Evolutionary conservation across 2,888 invertebrate genomes (phyloP).

Genomic region (Argyresthia albistria): DNA sequence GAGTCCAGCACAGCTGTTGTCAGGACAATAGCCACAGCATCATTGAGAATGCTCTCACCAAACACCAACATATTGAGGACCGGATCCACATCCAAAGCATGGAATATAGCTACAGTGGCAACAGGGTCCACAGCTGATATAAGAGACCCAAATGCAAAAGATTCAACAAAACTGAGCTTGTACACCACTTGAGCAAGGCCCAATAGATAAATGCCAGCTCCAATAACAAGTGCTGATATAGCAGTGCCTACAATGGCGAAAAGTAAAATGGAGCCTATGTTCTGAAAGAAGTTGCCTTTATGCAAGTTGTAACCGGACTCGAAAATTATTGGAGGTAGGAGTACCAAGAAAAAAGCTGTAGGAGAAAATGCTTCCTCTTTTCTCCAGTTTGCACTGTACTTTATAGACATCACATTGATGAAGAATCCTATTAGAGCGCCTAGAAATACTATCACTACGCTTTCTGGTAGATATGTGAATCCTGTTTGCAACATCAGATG

Average conservation of each 20-base stretch:
- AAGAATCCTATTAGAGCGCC: conserved; percentile 94
- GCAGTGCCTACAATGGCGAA: conserved; percentile 98
- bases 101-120: conserved; percentile 98
- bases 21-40: conserved; percentile 98
- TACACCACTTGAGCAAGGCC: conserved; percentile 95
- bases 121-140: conserved; percentile 99
- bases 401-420: conserved; percentile 89
- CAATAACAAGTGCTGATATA: conserved; percentile 97
- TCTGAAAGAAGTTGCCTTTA: conserved; percentile 96
- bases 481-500: conserved; percentile 96
- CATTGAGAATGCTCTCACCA: conserved; percentile 94
- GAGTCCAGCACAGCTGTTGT: conserved; percentile 89
- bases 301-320: conserved; percentile 99
- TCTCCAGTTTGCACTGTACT: conserved; percentile 94
- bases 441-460: conserved; percentile 95
- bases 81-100: conserved; percentile 97
- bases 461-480: conserved; percentile 97
- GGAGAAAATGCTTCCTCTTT: conserved; percentile 99
- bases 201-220: conserved; percentile 94
- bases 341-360: conserved; percentile 96
- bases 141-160: conserved; percentile 97
- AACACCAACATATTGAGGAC: conserved; percentile 99
- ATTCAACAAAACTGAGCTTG: conserved; percentile 93
- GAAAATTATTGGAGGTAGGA: conserved; percentile 98
- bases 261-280: conserved; percentile 97